These are phyloP conservation scores for Loripinus fragilis DNA, from an alignment of 2,888 invertebrate genomes.

Conservation along the genomic window DNA sequence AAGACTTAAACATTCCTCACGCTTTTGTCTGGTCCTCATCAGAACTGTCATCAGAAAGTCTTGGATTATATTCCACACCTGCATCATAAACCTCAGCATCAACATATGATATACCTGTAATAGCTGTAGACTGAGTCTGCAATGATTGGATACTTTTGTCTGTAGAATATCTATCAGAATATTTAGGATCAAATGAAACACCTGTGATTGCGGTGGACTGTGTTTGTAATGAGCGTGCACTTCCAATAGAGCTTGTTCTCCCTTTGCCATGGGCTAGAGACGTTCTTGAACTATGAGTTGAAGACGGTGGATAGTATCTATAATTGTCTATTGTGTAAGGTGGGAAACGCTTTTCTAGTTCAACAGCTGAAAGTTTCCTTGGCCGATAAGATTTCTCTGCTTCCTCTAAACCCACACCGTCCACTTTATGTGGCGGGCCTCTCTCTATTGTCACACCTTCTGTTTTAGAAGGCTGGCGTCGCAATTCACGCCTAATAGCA, in stretches of 20 bases:
- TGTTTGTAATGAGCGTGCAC: conserved; percentile 27
- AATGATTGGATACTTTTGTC: conserved; percentile 34
- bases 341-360: neutral
- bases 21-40: too few species aligned
- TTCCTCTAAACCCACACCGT: neutral
- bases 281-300: conserved; percentile 10
- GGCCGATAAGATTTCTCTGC: neutral
- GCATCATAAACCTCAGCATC: too few species aligned
- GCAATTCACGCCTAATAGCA: neutral
- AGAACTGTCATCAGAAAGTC: conserved; percentile 14
- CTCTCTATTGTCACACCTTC: neutral
- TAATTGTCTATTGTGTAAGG: conserved; percentile 4
- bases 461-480: neutral
- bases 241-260: conserved; percentile 12
- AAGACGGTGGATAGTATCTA: conserved; percentile 9
- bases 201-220: conserved; percentile 28
- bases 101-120: conserved; percentile 28
- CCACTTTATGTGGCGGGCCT: neutral
- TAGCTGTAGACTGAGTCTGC: conserved; percentile 26
- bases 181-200: conserved; percentile 25
- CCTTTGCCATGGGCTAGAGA: neutral
- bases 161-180: conserved; percentile 18
- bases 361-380: neutral
- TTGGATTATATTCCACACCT: neutral
- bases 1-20: too few species aligned